Conservation (phyloP, 2,113 vertebrate genomes). For the Potamarius usumacintae region DNA sequence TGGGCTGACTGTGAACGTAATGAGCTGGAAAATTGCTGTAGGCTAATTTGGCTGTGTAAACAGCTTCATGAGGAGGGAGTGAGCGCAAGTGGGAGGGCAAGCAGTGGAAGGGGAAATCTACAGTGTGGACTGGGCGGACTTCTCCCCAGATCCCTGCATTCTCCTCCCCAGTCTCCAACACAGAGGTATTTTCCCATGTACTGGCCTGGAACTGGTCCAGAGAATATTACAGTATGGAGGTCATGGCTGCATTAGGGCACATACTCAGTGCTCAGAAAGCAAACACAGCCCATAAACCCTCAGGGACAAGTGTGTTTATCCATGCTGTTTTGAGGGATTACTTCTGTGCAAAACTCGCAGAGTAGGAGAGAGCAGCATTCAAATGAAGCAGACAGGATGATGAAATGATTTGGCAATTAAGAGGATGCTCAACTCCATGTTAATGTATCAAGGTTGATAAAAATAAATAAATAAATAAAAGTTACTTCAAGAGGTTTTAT, state of each 20-base stretch:
- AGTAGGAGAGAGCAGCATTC: neutral
- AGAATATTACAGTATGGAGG: slow-evolving; percentile 70
- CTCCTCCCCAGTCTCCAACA: slow-evolving; percentile 66
- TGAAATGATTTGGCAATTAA: slow-evolving; percentile 27
- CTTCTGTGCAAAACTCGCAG: slow-evolving; percentile 59
- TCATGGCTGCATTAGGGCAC: slow-evolving; percentile 70
- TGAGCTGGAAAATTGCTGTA: slow-evolving; percentile 49
- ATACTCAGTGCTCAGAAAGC: slow-evolving; percentile 72
- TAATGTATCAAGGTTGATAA: neutral
- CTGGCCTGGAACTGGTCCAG: slow-evolving; percentile 78
- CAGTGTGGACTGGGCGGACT: slow-evolving; percentile 58
- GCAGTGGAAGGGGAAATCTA: slow-evolving; percentile 31
- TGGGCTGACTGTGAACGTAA: slow-evolving; percentile 31
- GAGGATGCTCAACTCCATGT: neutral
- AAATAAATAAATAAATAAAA: neutral
- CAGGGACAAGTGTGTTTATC: slow-evolving; percentile 66
- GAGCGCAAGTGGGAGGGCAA: slow-evolving; percentile 39
- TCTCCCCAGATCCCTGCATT: slow-evolving; percentile 47
- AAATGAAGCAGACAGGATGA: slow-evolving; percentile 29
- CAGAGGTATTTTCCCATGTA: slow-evolving; percentile 93
- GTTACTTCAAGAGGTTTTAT: neutral
- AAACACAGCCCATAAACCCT: slow-evolving; percentile 68
- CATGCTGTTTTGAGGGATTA: slow-evolving; percentile 63
- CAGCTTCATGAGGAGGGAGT: slow-evolving; percentile 21
- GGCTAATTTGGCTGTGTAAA: slow-evolving; percentile 53